Base-by-base conservation (phyloP, 2,113 vertebrate species). In the Salvelinus fontinalis region DNA sequence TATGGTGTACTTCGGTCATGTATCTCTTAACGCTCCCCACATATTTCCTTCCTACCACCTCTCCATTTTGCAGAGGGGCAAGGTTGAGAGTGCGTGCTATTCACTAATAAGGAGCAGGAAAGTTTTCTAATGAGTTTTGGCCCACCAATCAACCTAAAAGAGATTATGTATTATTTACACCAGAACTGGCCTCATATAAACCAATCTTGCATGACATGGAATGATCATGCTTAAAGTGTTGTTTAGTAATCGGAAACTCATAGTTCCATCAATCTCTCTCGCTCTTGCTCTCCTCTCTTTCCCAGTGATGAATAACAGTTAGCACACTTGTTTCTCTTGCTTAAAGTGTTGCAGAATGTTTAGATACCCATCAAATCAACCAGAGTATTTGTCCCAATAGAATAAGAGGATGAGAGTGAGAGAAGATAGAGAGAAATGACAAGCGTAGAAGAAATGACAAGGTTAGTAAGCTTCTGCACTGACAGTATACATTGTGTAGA, bases 61-160 rank as follows among this genome's bases (percentile, higher is more conserved):
- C 48, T 65, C 67, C 29, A 65, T 79, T 54, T 54, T 18, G 5
- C 51, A 54, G 13, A 54, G 51, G 16, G 13, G 16, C 51, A 54
- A 70, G 75, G 70, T 75, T 20, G 31, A 87, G 77, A 75, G 73
- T 88, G 81, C 87, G 83, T 88, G 87, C 83, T 71, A 54, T 73
- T 71, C 75, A 65, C 79, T 79, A 84, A 85, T 87, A 85, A 85
- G 84, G 76, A 83, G 71, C 81, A 87, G 83, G 73, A 83, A 83
- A 74, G 76, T 83, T 81, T 77, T 84, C 70, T 83, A 84, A 85
- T 75, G 81, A 83, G 80, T 84, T 84, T 81, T 86, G 87, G 85
- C 85, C 70, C 74, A 76, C 81, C 83, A 57, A 70, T 75, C 75
- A 71, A 78, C 76, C 78, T 79, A 79, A 84, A 86, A 81, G 73